Evolutionary conservation across 2,113 vertebrate genomes (phyloP).

Genomic region (Leptocoma aspasia): DNA sequence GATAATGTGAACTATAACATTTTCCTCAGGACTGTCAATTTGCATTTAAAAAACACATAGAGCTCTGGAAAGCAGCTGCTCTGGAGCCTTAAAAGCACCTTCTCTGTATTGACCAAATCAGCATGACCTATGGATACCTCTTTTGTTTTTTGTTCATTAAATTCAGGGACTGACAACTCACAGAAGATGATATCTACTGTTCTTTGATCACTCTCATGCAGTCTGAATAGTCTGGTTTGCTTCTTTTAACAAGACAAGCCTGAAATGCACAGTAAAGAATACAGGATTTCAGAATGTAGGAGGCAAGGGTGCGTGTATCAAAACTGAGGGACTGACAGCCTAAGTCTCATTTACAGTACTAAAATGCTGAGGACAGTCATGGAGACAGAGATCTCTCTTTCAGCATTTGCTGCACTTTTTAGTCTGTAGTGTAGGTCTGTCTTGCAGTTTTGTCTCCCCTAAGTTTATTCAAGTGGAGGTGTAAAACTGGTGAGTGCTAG

Average conservation of each 20-base stretch:
- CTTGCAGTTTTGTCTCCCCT: conserved; percentile 17
- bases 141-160: not conserved
- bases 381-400: not conserved
- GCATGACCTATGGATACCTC: not conserved
- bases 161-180: not conserved
- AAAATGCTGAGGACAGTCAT: not conserved
- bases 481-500: conserved; percentile 56
- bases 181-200: not conserved
- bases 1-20: not conserved
- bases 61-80: not conserved
- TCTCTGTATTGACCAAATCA: not conserved
- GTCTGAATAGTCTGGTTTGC: not conserved
- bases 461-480: conserved; percentile 61
- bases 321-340: not conserved
- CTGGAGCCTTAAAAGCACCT: not conserved
- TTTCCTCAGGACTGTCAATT: not conserved
- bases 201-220: not conserved
- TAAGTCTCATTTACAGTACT: not conserved
- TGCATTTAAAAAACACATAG: not conserved
- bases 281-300: not conserved
- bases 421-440: not conserved
- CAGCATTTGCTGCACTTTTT: not conserved
- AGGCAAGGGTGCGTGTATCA: accelerated
- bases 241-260: not conserved
- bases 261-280: not conserved